Evolutionary conservation across 1,140 invertebrate genomes (phyloP), one percentile per base, ranked within the genome.

Genomic region (Bilobella aurantiaca): DNA sequence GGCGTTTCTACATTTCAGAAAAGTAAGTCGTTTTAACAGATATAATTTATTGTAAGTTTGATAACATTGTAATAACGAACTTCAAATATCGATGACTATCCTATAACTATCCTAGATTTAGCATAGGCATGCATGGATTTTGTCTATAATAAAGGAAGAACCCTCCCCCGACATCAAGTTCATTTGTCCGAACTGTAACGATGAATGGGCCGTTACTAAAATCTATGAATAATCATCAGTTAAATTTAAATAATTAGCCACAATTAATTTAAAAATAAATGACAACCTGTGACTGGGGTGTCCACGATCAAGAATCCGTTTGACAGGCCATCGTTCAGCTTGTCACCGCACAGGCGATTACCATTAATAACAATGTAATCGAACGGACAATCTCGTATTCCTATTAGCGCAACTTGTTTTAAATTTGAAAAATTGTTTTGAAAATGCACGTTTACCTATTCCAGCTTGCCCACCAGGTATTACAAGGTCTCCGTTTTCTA

Each of bases 351-450:
- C 3, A 88, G 76, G 64, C 86, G 78, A 12, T 83, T 80, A 18
- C 84, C 84, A 66, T 85, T 82, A 59, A 88, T 78, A 0, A 85
- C 75, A 28, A 89, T 78, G 74, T 84, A 89, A 73, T 89, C 87
- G 62, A 83, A 82, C 0, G 86, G 86, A 73, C 87, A 89, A 73
- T 87, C 85, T 68, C 84, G 81, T 62, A 86, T 81, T 60, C 87
- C 87, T 42, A n/a, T 42, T 12, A 42, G 37, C 37, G n/a, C 8
- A 42, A n/a, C 8, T n/a, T 42, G 37, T n/a, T n/a, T n/a, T 42
- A n/a, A 42, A 42, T 12, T 42, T n/a, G 37, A 42, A 42, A 42
- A 42, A n/a, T n/a, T 42, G 8, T 42, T n/a, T n/a, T 42, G 8
- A 12, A 8, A 42, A n/a, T n/a, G n/a, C n/a, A 42, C 8, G n/a